Percentiles rank a stretch among this genome's conserved stretches.
These are phyloP conservation scores for Irena cyanogastra DNA, from an alignment of 2,113 vertebrate genomes.

Conservation along the genomic window DNA sequence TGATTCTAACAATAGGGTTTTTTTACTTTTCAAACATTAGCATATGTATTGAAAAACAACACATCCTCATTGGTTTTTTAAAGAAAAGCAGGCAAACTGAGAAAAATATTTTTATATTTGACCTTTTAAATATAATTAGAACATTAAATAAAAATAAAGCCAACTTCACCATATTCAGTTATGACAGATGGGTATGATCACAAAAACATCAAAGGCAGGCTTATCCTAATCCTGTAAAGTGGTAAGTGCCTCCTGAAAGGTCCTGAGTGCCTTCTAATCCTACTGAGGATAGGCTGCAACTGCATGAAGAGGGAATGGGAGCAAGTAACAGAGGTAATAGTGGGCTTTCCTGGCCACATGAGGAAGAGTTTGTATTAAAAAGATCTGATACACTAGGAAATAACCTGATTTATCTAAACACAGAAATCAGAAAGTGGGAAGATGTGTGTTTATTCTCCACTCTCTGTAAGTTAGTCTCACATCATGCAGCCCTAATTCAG, in stretches of 20 bases:
- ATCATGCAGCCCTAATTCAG: neutral
- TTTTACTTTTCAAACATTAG: neutral
- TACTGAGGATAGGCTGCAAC: neutral
- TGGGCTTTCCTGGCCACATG: neutral
- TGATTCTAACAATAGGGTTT: neutral
- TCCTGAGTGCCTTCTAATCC: constrained; percentile 38
- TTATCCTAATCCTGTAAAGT: constrained; percentile 50
- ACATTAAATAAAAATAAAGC: constrained; percentile 33
- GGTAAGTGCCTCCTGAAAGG: constrained; percentile 29
- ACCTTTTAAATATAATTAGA: constrained; percentile 9
- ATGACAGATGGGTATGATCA: constrained; percentile 45
- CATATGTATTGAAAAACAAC: neutral
- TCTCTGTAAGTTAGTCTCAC: neutral
- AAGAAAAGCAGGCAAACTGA: neutral
- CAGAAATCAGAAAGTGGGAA: neutral
- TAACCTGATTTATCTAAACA: neutral
- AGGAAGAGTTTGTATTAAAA: neutral
- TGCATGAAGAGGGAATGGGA: neutral
- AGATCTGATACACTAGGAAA: neutral
- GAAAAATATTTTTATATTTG: neutral
- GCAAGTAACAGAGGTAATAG: neutral
- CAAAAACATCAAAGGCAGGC: constrained; percentile 43
- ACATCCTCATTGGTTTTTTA: neutral
- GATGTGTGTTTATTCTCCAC: neutral
- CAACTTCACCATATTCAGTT: constrained; percentile 6